Percentiles rank a stretch among this genome's conserved stretches.
These are phyloP conservation scores for Phaethornis superciliosus DNA, from an alignment of 2,113 vertebrate species.

Conservation along the genomic window DNA sequence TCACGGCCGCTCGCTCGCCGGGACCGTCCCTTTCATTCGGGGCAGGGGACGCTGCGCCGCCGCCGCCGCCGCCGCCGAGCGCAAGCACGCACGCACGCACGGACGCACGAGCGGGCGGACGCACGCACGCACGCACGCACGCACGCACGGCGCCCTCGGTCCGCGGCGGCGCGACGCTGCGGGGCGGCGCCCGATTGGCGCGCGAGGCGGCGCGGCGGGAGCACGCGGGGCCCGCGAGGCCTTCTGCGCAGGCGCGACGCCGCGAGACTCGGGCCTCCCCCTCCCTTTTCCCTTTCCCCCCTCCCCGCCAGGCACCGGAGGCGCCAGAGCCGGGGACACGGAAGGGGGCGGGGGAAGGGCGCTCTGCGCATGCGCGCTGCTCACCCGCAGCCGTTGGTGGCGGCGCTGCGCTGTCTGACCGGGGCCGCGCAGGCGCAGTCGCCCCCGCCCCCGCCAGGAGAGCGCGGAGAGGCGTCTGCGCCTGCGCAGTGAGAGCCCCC, in stretches of 20 bases:
- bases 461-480: fast-evolving
- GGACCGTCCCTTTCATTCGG: conserved; percentile 50
- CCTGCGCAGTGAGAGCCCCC: neutral
- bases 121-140: neutral
- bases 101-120: neutral
- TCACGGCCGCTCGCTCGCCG: neutral
- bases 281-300: neutral
- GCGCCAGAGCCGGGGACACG: neutral
- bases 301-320: neutral
- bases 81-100: neutral
- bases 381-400: neutral
- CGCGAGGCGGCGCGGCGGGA: neutral
- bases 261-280: neutral
- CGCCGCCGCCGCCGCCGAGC: neutral
- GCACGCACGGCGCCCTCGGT: neutral
- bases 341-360: neutral
- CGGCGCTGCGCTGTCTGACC: fast-evolving
- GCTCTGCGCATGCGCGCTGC: neutral
- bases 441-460: too few relatives aligned
- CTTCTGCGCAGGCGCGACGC: too few relatives aligned
- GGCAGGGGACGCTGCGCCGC: conserved; percentile 14
- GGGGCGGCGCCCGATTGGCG: neutral
- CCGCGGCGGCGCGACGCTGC: neutral
- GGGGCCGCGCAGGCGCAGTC: neutral
- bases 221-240: neutral